Base-by-base conservation (phyloP, 2,797 vertebrate species). In the Siniperca obscura region DNA sequence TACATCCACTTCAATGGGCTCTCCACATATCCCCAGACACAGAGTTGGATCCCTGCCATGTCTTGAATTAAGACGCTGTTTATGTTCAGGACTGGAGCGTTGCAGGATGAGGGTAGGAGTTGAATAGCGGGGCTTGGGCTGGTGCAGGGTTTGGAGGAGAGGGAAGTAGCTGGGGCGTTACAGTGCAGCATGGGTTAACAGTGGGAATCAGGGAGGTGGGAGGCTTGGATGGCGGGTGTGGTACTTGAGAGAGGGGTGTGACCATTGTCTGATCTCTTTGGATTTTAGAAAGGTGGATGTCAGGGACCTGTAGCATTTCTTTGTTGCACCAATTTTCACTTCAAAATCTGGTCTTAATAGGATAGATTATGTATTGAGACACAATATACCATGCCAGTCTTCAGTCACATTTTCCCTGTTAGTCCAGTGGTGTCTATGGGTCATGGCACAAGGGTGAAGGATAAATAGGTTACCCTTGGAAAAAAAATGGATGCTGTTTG, bases 61-160 rank as follows among this genome's bases (percentile, higher is more conserved):
- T 87, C 77, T 86, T 86, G 71, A 92, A 89, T 92, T 91, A 90
- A 90, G 86, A 90, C 2, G 12, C 73, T 87, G 87, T 92, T 90
- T 89, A 90, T 91, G 85, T 89, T 90, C 81, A 70, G 77, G 68
- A 77, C 36, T 68, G 67, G 70, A 73, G 74, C 53, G 5, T 81
- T 71, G 81, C 61, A 67, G 70, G 75, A 56, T 67, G 38, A 76
- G 59, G 69, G 65, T 50, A 62, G 81, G 83, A 65, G 59, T 60
- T 0, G 12, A 25, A 34, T 7, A 2, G 74, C 13, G 69, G 27
- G 57, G 55, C n/a, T 11, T 5, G 17, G 16, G 50, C 38, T 36
- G 72, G 61, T n/a, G 19, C 6, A 70, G 34, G 42, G 13, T 76
- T 59, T 68, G 8, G 34, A 71, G 36, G 30, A 56, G 30, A 72